phyloP scores from a whole-genome alignment of 2,797 vertebrate genomes.

The Parauchenoglanis ngamensis region DNA sequence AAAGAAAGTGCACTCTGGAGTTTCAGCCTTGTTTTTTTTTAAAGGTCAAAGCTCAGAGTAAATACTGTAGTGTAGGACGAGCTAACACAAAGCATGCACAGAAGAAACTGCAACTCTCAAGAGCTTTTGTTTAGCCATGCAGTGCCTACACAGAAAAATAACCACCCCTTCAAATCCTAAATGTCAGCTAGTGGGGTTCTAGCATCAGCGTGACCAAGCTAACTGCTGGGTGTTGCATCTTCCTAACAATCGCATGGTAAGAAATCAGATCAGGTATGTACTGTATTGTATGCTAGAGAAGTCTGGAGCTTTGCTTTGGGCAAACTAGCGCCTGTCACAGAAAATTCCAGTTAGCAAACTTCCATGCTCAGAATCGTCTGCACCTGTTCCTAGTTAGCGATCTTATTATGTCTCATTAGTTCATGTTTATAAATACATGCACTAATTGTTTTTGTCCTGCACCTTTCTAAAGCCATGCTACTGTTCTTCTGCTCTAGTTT shows the following conservation, averaged over 20 bases:
- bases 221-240: not conserved
- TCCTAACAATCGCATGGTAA: not conserved
- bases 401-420: not conserved
- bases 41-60: constrained; percentile 43
- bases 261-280: not conserved
- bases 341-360: constrained; percentile 1
- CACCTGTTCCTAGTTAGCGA: not conserved
- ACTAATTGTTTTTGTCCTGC: not conserved
- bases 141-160: constrained; percentile 30
- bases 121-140: constrained; percentile 17
- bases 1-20: constrained; percentile 16
- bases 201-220: not conserved
- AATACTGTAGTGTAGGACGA: constrained; percentile 10
- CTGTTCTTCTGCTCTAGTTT: not conserved
- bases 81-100: constrained; percentile 9
- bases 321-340: not conserved
- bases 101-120: constrained; percentile 23
- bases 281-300: not conserved
- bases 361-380: not conserved
- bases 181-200: constrained; percentile 26
- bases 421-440: not conserved
- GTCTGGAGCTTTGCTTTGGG: no score
- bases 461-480: not conserved
- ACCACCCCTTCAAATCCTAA: not conserved
- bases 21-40: constrained; percentile 11